Conservation (phyloP, 2,797 vertebrate genomes). For the Lycodopsis pacificus region DNA sequence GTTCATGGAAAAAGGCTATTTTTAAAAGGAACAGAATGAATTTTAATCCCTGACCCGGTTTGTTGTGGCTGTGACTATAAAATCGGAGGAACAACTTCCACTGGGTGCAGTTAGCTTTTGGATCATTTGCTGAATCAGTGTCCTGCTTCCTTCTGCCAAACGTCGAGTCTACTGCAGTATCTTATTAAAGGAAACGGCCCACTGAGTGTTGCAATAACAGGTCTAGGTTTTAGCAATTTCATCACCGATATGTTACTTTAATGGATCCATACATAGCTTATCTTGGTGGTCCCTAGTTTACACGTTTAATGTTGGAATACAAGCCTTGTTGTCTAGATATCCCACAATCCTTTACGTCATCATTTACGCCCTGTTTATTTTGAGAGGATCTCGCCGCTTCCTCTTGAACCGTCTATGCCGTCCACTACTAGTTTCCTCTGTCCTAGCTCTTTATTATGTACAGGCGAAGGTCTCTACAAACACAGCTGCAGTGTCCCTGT, state of each 20-base stretch:
- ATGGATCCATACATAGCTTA: not conserved
- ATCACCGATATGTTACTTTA: not conserved
- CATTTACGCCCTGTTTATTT: constrained; percentile 40
- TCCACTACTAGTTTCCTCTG: constrained; percentile 45
- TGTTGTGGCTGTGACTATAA: not conserved
- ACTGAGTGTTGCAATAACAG: constrained; percentile 4
- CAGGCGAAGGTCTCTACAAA: not conserved
- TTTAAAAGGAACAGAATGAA: not conserved
- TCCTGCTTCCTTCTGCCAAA: constrained; percentile 38
- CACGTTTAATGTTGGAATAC: not conserved
- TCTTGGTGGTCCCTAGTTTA: not conserved
- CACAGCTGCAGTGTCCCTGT: constrained; percentile 18
- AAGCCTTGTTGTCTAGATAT: constrained; percentile 8
- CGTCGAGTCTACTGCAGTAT: not conserved
- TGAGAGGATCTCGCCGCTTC: constrained; percentile 42
- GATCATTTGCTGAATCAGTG: constrained; percentile 54
- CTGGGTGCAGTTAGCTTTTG: not conserved
- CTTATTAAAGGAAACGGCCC: constrained; percentile 21
- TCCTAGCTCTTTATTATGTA: constrained; percentile 16
- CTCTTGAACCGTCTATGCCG: constrained; percentile 35
- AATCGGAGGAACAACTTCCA: constrained; percentile 27
- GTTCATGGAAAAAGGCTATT: not conserved
- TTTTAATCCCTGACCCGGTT: not conserved
- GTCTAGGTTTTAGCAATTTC: constrained; percentile 1
- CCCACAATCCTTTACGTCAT: constrained; percentile 6